These are phyloP conservation scores for Calidris pugnax DNA, from an alignment of 2,113 vertebrate genomes.

Conservation along the genomic window DNA sequence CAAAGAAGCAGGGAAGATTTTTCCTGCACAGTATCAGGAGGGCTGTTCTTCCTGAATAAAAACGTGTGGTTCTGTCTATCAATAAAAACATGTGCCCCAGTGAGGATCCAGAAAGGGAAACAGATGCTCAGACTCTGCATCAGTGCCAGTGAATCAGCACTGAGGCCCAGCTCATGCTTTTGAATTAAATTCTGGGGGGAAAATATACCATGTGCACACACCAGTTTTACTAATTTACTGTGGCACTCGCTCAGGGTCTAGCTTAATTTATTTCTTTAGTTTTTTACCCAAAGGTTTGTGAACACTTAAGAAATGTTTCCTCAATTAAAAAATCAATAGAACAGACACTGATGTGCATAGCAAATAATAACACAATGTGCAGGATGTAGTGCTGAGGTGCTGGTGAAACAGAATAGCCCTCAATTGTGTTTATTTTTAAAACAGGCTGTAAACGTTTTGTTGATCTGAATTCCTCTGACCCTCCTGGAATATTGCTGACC, in stretches of 20 bases:
- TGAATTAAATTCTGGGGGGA: constrained; percentile 44
- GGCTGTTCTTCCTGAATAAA: constrained; percentile 49
- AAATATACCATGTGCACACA: background rate
- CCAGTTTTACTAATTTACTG: constrained; percentile 20
- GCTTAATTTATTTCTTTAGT: constrained; percentile 23
- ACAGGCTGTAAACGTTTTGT: background rate
- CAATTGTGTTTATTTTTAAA: background rate
- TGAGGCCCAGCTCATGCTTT: constrained; percentile 30
- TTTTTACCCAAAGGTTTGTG: constrained; percentile 61
- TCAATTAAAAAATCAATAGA: constrained; percentile 73
- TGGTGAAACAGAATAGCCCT: background rate
- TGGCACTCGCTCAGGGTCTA: constrained; percentile 36
- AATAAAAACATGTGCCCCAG: background rate
- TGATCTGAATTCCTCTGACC: background rate
- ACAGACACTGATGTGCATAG: background rate
- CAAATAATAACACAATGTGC: constrained; percentile 4
- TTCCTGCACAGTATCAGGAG: constrained; percentile 11
- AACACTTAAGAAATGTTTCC: constrained; percentile 59
- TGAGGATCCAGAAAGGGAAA: constrained; percentile 49
- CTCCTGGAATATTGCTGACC: background rate
- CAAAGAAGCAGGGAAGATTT: constrained; percentile 8
- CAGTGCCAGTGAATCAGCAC: background rate
- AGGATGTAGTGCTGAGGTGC: background rate
- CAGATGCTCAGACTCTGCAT: constrained; percentile 12
- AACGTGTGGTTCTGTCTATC: constrained; percentile 36